These are phyloP conservation scores for Leuciscus idus DNA, from an alignment of 2,113 vertebrate species.

Conservation along the genomic window DNA sequence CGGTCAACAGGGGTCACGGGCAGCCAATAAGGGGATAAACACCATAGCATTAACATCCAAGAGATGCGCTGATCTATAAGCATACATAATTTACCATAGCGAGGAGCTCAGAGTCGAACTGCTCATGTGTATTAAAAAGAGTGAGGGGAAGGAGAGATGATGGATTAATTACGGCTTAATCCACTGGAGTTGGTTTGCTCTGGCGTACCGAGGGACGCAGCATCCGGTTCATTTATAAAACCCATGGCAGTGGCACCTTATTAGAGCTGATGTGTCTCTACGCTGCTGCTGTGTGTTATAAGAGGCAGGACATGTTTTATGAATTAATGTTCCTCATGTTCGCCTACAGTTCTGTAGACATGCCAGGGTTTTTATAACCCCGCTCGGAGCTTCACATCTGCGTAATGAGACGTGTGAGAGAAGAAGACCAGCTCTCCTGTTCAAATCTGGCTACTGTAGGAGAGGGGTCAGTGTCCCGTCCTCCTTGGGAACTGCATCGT, in stretches of 20 bases:
- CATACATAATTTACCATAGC: conserved; percentile 40
- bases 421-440: conserved; percentile 24
- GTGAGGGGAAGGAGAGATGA: conserved; percentile 55
- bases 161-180: conserved; percentile 63
- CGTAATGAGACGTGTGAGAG: conserved; percentile 47
- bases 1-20: not conserved
- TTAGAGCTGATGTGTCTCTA: conserved; percentile 61
- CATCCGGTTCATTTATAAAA: conserved; percentile 58
- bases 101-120: conserved; percentile 31
- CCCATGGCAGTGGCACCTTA: conserved; percentile 48
- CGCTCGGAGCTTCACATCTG: not conserved
- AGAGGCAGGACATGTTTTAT: conserved; percentile 50
- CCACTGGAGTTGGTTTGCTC: conserved; percentile 55
- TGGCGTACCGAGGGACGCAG: conserved; percentile 49
- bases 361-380: conserved; percentile 27
- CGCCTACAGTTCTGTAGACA: conserved; percentile 32
- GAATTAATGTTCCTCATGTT: conserved; percentile 55
- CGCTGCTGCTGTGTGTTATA: conserved; percentile 36
- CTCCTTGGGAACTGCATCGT: conserved; percentile 53
- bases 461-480: conserved; percentile 38
- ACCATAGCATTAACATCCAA: not conserved
- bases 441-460: conserved; percentile 30
- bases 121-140: conserved; percentile 52
- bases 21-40: conserved; percentile 15
- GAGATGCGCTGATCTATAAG: conserved; percentile 21